Evolutionary conservation across 2,113 vertebrate species (phyloP), one percentile per base, ranked within the genome.

Genomic region (Percopsis transmontana): DNA sequence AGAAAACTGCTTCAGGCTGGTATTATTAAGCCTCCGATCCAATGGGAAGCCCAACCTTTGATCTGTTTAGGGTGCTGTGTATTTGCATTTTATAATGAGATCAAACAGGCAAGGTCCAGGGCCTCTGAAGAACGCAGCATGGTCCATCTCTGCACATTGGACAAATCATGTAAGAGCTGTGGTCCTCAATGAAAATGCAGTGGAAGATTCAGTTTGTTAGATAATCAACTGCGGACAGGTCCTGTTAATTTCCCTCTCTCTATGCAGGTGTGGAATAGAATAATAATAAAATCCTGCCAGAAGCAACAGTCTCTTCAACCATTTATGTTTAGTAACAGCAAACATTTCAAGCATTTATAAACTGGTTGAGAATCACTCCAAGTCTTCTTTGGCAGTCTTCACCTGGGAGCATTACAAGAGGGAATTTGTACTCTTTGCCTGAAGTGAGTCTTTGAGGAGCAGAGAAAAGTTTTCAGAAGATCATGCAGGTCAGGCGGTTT

Each of bases 1-100:
- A 86, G 84, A 72, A 77, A 86, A 83, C 63, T 50, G 85, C 91
- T 88, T 65, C 76, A 51, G 90, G 91, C 86, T 71, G 71, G 88
- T 79, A 87, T 90, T 91, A 89, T 90, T 87, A 89, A 89, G 75
- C 85, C 62, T 88, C 82, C 82, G 76, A 81, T 87, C 88, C 85
- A 90, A 86, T 90, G 72, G 88, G 75, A 87, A 89, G 85, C 77
- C 86, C 77, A 90, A 91, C 89, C 91, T 92, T 92, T 93, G 91
- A 92, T 93, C 90, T 89, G 88, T 89, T 91, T 88, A 91, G 86
- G 89, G 80, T 91, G 75, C 73, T 86, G 82, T 76, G 77, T 82
- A 92, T 92, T 92, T 91, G 92, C 90, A 91, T 92, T 91, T 90
- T 87, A 91, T 91, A 92, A 92, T 91, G 88, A 91, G 88, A 92